Base-by-base conservation (phyloP, 2,888 invertebrate species). In the Bibio marci region DNA sequence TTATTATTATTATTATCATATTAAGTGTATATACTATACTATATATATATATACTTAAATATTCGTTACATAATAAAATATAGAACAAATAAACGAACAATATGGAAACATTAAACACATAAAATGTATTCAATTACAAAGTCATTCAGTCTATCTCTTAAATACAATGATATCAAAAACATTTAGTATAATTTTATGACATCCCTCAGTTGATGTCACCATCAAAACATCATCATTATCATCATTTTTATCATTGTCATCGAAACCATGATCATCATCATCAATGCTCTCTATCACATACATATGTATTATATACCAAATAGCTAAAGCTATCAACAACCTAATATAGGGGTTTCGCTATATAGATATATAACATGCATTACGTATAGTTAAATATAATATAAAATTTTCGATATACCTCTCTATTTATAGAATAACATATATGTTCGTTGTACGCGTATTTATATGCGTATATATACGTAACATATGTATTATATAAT, bases 141-240 rank as follows among this genome's bases (percentile, higher is more conserved):
- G 35, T 39, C 39, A 19, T 39, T 33, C 33, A 32, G 13, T 17
- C 33, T 18, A 14, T 33, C 14, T 33, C 33, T 19, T 37, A 37
- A 37, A 37, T 37, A 38, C 25, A 39, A 39, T 34, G 39, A 39
- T 39, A 39, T 56, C 54, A 53, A 51, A 51, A 52, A 55, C 57
- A 55, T 57, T 56, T 53, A 58, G 53, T 53, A 56, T 59, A 57
- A 58, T 57, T 59, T 59, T 54, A 59, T 57, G 56, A 51, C 52
- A 55, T 52, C 52, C 52, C 52, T 49, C 48, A 47, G 48, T 49
- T 49, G 48, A 46, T 48, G 47, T 46, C 44, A 44, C 33, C 40
- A 44, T 44, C 37, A 19, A 22, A 22, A 22, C 8, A 22, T 22
- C 22, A 22, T 22, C 22, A 22, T 22, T 22, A 22, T 22, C 22